Base-by-base conservation (phyloP, 1,140 invertebrate genomes). In the Rhopalosiphum padi region DNA sequence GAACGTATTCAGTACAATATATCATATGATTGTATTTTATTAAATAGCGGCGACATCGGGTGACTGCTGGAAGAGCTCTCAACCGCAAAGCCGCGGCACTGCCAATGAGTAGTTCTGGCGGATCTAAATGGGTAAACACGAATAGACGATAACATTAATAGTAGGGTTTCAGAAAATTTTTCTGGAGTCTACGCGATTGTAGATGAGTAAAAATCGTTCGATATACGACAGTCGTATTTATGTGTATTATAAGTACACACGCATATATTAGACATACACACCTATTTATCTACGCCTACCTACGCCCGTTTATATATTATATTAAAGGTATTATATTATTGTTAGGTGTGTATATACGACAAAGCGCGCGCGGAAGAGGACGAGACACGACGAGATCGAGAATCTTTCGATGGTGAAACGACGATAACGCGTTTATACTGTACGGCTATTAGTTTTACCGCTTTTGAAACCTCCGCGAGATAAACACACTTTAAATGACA, bases 371-470 rank as follows among this genome's bases (percentile, higher is more conserved):
- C n/a, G 22, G 86, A 88, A 51, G 86, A 53, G 48, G 15, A 88
- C n/a, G 30, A 22, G 22, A 48, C 18, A 51, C 18, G 30, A 25
- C 30, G n/a, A 88, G 18, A 77, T 77, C 60, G 60, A 88, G 43
- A 48, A 53, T 55, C 48, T 25, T 89, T 89, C 51, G 88, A 89
- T 25, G 48, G 88, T 37, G 35, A 89, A 55, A 89, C 48, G 48
- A 53, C n/a, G 87, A 89, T 89, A 89, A 89, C 87, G 87, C 46
- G 86, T 48, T 46, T 88, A 43, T 51, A 48, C 86, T 30, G 35
- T 41, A 46, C 85, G 51, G 88, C 88, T 89, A 55, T 89, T 89
- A 37, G 48, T 89, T 55, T 89, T 89, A 89, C 88, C 35, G 88
- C 48, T 55, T 89, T 89, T 89, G 35, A 89, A 89, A 89, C 22